Conservation (phyloP, 2,797 vertebrate species). For the Gorsachius magnificus region DNA sequence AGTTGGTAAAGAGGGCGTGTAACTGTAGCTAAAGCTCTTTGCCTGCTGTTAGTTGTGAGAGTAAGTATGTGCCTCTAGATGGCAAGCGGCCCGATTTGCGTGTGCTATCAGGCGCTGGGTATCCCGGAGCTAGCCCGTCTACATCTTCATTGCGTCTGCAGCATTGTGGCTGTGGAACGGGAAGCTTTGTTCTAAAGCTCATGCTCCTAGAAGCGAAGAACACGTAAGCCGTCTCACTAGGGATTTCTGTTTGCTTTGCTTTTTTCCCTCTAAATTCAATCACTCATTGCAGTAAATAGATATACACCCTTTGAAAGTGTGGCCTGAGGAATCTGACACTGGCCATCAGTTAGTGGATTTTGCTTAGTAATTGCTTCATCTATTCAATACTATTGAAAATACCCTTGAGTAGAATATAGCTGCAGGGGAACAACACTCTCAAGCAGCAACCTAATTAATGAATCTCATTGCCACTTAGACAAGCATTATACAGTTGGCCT, state of each 20-base stretch:
- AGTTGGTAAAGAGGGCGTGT: neutral
- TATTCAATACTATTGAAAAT: conserved; percentile 67
- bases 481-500: conserved; percentile 18
- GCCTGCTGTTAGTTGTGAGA: neutral
- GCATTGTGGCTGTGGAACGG: neutral
- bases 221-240: neutral
- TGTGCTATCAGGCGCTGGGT: neutral
- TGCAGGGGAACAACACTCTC: conserved; percentile 48
- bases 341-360: conserved; percentile 66
- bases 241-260: conserved; percentile 2
- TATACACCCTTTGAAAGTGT: neutral
- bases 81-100: neutral
- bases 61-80: neutral
- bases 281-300: neutral
- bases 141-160: neutral
- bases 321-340: conserved; percentile 41
- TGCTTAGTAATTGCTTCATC: conserved; percentile 62
- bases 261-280: neutral
- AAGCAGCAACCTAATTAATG: conserved; percentile 64
- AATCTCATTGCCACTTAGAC: conserved; percentile 43
- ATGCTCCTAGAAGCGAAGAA: neutral
- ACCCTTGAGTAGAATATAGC: conserved; percentile 64
- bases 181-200: neutral
- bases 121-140: neutral
- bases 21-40: neutral